phyloP scores from a whole-genome alignment of 2,797 vertebrate species.

The Salmo trutta region DNA sequence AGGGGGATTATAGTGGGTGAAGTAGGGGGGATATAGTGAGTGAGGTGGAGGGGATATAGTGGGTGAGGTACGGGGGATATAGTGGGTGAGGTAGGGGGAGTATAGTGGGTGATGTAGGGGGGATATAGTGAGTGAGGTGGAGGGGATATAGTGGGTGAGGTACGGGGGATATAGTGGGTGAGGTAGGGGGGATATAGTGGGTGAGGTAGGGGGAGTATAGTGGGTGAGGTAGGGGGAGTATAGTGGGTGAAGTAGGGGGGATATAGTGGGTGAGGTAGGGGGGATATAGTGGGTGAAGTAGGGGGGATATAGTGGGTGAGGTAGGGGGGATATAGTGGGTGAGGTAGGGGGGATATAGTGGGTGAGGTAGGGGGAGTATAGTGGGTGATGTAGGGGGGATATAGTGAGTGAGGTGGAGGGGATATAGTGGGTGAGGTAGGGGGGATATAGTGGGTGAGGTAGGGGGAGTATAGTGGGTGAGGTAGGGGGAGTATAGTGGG shows the following conservation, averaged over 20 bases:
- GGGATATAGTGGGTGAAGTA: slow-evolving; percentile 50
- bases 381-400: slow-evolving; percentile 47
- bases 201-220: slow-evolving; percentile 43
- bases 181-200: slow-evolving; percentile 43
- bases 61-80: slow-evolving; percentile 50
- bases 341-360: slow-evolving; percentile 52
- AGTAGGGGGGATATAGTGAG: slow-evolving; percentile 32
- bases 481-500: slow-evolving; percentile 18
- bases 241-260: slow-evolving; percentile 53
- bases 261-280: slow-evolving; percentile 18
- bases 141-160: slow-evolving; percentile 51
- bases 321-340: slow-evolving; percentile 51
- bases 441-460: not conserved
- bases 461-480: slow-evolving; percentile 54
- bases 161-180: slow-evolving; percentile 32
- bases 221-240: not conserved
- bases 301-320: slow-evolving; percentile 30
- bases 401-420: not conserved
- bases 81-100: not conserved
- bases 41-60: slow-evolving; percentile 34
- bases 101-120: slow-evolving; percentile 52
- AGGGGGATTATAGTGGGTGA: slow-evolving; percentile 58
- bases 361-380: slow-evolving; percentile 43
- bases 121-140: slow-evolving; percentile 23
- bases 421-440: not conserved